Base-by-base conservation (phyloP, 2,113 vertebrate species). In the Carassius carassius region DNA sequence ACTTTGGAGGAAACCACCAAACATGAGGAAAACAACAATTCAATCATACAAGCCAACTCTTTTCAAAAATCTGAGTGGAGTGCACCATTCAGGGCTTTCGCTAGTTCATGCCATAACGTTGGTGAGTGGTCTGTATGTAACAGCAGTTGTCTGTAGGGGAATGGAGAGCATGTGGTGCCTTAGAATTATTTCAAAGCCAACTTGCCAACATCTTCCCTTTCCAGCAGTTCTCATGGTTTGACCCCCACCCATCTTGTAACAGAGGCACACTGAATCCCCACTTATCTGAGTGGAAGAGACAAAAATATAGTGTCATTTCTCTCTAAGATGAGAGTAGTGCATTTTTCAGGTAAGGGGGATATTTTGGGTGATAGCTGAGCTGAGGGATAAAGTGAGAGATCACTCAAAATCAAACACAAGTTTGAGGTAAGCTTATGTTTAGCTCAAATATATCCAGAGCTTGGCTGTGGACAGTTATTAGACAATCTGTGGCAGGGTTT, bases 21-120 rank as follows among this genome's bases (percentile, higher is more conserved):
- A 81, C 79, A 51, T 9, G 63, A 79, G 9, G 14, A 82, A 82
- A 82, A 82, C 65, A 56, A 54, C 47, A 82, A 82, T 54, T 82
- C 49, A 82, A 82, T 70, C 49, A 32, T 12, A 56, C 17, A 54
- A 56, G 78, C 51, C 78, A 67, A 32, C 65, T 70, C 25, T 70
- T 70, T 25, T 56, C 44, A 14, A 21, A 51, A 54, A 35, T 56
- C 25, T 35, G 17, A 72, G 80, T 56, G 25, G 63, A 37, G 47
- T 35, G 29, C 19, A 69, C 47, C 4, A 14, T 44, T 44, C 41
- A 44, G 41, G 41, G 10, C 41, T 44, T 44, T 44, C 10, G 41
- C 41, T 44, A 44, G 41, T 10, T 44, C 41, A 10, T 44, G 41
- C 41, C 10, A 44, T 44, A 10, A 44, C 10, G 2, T 10, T 11